Evolutionary conservation across 2,113 vertebrate species (phyloP).

Genomic region (Lichenostomus cassidix): DNA sequence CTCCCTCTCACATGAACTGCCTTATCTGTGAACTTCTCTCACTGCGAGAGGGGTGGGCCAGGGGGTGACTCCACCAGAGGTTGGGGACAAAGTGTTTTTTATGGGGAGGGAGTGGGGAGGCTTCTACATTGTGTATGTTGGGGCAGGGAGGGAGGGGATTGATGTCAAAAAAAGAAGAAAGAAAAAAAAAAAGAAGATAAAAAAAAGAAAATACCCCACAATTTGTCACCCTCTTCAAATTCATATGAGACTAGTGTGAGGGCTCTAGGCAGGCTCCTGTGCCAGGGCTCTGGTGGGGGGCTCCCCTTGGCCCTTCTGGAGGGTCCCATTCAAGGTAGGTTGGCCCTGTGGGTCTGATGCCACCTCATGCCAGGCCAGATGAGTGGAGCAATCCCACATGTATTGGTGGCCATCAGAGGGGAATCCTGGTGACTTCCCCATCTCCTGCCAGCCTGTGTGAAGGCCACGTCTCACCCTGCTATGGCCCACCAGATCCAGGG

Average conservation of each 20-base stretch:
- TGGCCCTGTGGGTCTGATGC: not conserved
- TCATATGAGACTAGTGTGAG: not conserved
- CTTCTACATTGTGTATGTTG: not conserved
- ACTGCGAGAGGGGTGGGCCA: constrained; percentile 28
- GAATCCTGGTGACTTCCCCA: not conserved
- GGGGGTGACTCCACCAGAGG: constrained; percentile 12
- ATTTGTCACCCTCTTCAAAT: constrained; percentile 31
- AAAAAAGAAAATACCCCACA: not conserved
- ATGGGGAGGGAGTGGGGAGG: not conserved
- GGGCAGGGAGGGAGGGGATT: not conserved
- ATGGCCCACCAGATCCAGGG: not conserved
- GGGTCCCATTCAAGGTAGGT: not conserved
- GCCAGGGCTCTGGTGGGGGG: not conserved
- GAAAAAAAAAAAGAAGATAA: not conserved
- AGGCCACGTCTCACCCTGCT: not conserved
- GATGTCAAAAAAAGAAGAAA: not conserved
- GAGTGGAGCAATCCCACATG: not conserved
- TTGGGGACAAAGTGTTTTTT: constrained; percentile 10
- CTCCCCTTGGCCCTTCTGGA: not conserved
- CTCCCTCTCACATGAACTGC: constrained; percentile 72
- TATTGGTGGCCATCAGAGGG: not conserved
- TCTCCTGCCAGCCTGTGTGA: not conserved
- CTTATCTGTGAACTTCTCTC: constrained; percentile 74
- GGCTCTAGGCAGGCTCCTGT: not conserved
- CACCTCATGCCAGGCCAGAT: not conserved